Conservation (phyloP, 2,888 invertebrate genomes). For the Carcina quercana region DNA sequence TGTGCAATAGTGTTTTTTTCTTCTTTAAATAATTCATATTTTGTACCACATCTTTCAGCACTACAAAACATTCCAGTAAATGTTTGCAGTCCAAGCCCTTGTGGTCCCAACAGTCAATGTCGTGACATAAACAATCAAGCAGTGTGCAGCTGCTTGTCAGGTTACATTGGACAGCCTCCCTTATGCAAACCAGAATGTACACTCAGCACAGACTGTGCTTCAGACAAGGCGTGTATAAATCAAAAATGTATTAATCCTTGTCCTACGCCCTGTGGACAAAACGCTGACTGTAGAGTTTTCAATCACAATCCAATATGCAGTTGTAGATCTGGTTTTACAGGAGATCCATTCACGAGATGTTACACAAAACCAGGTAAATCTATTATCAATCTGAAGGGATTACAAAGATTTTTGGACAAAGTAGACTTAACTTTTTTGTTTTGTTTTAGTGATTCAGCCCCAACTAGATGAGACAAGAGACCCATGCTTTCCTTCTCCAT, state of each 20-base stretch:
- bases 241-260: conserved; percentile 83
- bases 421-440: no score
- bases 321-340: conserved; percentile 75
- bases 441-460: conserved; percentile 41
- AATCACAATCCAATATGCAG: conserved; percentile 83
- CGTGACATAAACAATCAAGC: conserved; percentile 73
- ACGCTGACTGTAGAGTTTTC: conserved; percentile 80
- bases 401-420: not conserved
- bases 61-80: conserved; percentile 48
- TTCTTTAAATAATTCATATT: no score
- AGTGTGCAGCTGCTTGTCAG: conserved; percentile 81
- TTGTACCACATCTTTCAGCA: conserved; percentile 39
- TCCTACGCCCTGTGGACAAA: conserved; percentile 80
- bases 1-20: no score
- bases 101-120: conserved; percentile 77
- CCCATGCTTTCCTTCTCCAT: conserved; percentile 80
- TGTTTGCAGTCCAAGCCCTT: conserved; percentile 74
- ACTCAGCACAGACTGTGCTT: conserved; percentile 78
- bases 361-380: conserved; percentile 65
- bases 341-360: conserved; percentile 81
- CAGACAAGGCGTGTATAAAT: conserved; percentile 77
- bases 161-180: conserved; percentile 80
- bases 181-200: conserved; percentile 80
- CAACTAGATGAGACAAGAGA: conserved; percentile 56
- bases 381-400: not conserved